Conservation (phyloP, 2,888 invertebrate genomes). For the Rhamphomyia laevipes region DNA sequence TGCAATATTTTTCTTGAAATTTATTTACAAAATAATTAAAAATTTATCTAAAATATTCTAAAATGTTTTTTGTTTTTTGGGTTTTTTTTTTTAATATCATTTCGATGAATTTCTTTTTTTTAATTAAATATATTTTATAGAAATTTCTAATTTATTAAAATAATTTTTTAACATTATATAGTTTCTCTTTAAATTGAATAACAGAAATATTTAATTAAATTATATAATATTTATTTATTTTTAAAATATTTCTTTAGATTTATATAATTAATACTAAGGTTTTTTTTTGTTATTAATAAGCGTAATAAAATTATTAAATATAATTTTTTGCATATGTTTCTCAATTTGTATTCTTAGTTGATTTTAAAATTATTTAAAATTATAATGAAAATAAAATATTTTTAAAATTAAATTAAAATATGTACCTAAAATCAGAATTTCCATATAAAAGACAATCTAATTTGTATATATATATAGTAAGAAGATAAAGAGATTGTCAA, state of each 20-base stretch:
- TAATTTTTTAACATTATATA: background rate
- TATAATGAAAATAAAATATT: background rate
- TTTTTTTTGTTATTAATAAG: background rate
- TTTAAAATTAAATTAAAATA: too few species aligned
- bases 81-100: background rate
- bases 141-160: background rate
- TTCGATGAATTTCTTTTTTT: background rate
- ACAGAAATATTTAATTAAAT: background rate
- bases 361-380: background rate
- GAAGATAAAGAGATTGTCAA: too few species aligned
- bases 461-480: too few species aligned
- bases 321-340: background rate
- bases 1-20: too few species aligned
- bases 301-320: background rate
- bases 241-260: background rate
- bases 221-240: background rate
- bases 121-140: background rate
- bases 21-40: too few species aligned
- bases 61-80: too few species aligned
- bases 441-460: too few species aligned
- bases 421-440: too few species aligned
- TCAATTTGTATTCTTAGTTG: slow-evolving; percentile 4
- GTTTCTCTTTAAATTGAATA: background rate
- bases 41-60: too few species aligned
- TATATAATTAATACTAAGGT: background rate